Base-by-base conservation (phyloP, 1,140 invertebrate species). In the Andricus grossulariae region DNA sequence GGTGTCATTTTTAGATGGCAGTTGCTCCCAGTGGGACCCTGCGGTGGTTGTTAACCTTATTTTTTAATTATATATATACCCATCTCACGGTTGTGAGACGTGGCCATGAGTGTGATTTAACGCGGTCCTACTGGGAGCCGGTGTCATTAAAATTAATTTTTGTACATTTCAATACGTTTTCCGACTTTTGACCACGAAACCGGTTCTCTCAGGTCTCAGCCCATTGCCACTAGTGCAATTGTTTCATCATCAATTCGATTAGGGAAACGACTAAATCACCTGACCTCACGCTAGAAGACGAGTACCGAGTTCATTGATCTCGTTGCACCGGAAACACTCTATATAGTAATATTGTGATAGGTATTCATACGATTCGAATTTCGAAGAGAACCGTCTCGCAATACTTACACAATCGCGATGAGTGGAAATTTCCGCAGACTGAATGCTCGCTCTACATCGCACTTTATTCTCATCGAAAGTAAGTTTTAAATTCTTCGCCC, bases 301-400 rank as follows among this genome's bases (percentile, higher is more conserved):
- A 55, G 21, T 55, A 18, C 18, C 19, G 54, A 55, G 54, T 55
- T 55, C 54, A 55, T 55, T 55, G 54, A 18, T 19, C 19, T 55
- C 18, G 11, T 55, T 55, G 10, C n/a, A 19, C 7, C n/a, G n/a
- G n/a, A 55, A 55, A 19, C 19, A 15, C 51, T 16, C 10, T 55
- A 19, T 18, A 11, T 16, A 8, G 52, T 18, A 19, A 55, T 32
- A 32, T 32, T 32, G 25, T 32, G 25, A 32, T 32, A 32, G 25
- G 25, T 32, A 32, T 45, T 45, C 39, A 45, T 45, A 45, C 39
- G 39, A 45, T 45, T 45, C 39, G 39, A 45, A 45, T 45, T 45
- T 45, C 10, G 39, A 45, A 11, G 39, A 45, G 39, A 45, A 45
- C 39, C 39, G 39, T 45, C 39, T 45, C 54, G 54, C 54, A 12